phyloP scores from a whole-genome alignment of 2,797 vertebrate genomes.

The Cottoperca gobio region DNA sequence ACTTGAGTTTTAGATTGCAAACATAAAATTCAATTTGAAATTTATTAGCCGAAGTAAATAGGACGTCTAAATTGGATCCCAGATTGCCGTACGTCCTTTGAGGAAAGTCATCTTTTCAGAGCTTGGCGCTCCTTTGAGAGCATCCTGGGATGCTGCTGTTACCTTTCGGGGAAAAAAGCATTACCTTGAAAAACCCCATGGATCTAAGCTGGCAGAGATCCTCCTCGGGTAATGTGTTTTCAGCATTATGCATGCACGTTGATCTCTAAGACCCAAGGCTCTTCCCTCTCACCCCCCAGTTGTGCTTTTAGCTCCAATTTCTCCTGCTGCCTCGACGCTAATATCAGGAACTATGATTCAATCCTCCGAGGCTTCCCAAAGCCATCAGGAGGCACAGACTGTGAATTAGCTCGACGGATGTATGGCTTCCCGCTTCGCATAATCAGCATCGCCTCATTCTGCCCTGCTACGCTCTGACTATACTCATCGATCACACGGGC shows the following conservation, averaged over 20 bases:
- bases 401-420: constrained; percentile 57
- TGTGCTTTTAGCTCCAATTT: constrained; percentile 50
- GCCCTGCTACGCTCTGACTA: constrained; percentile 43
- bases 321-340: constrained; percentile 48
- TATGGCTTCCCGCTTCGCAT: constrained; percentile 46
- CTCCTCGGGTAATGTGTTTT: constrained; percentile 24
- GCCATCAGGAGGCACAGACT: constrained; percentile 1
- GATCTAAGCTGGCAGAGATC: constrained; percentile 40
- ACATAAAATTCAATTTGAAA: constrained; percentile 11
- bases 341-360: constrained; percentile 45
- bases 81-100: constrained; percentile 30
- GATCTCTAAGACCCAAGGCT: constrained; percentile 49
- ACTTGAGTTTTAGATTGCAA: neutral
- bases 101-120: constrained; percentile 19
- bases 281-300: constrained; percentile 14
- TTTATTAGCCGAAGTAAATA: constrained; percentile 4
- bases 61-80: constrained; percentile 11
- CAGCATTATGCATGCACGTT: constrained; percentile 46
- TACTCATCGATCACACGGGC: constrained; percentile 63
- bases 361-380: constrained; percentile 52
- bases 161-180: constrained; percentile 17
- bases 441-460: constrained; percentile 56
- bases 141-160: neutral
- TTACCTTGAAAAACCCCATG: constrained; percentile 16
- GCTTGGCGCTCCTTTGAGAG: constrained; percentile 7